Evolutionary conservation across 1,140 invertebrate species (phyloP).

Genomic region (Ceratosolen solmsi): DNA sequence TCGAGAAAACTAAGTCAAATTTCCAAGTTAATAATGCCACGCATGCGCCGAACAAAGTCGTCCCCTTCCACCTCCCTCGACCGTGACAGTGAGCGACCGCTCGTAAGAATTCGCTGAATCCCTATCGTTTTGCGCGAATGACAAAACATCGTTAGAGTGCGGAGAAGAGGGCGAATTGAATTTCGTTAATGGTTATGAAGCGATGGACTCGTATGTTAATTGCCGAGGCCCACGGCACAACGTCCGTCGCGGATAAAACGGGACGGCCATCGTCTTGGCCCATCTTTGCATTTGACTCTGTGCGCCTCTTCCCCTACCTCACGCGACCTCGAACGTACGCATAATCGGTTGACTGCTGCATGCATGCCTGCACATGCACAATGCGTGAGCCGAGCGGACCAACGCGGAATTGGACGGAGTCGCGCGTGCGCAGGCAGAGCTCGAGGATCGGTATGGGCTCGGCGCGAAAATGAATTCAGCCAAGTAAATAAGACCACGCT

Average conservation of each 20-base stretch:
- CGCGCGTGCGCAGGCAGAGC: neutral
- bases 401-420: constrained; percentile 21
- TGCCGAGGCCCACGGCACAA: neutral
- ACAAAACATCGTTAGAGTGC: neutral
- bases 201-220: neutral
- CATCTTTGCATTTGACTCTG: constrained; percentile 59
- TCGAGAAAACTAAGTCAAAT: no score
- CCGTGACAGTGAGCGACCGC: no score
- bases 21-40: no score
- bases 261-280: constrained; percentile 61
- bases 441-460: neutral
- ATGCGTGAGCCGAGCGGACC: constrained; percentile 45
- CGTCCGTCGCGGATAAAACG: constrained; percentile 35
- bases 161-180: neutral
- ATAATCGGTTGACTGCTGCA: neutral
- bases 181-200: neutral
- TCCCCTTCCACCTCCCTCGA: no score
- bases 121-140: no score
- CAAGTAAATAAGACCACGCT: neutral
- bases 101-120: no score
- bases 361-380: constrained; percentile 60
- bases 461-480: constrained; percentile 19
- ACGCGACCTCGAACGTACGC: no score
- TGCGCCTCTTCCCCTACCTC: constrained; percentile 41
- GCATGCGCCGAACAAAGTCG: no score